These are phyloP conservation scores for Pangasius mekongensis DNA, from an alignment of 2,797 vertebrate species.

Conservation along the genomic window DNA sequence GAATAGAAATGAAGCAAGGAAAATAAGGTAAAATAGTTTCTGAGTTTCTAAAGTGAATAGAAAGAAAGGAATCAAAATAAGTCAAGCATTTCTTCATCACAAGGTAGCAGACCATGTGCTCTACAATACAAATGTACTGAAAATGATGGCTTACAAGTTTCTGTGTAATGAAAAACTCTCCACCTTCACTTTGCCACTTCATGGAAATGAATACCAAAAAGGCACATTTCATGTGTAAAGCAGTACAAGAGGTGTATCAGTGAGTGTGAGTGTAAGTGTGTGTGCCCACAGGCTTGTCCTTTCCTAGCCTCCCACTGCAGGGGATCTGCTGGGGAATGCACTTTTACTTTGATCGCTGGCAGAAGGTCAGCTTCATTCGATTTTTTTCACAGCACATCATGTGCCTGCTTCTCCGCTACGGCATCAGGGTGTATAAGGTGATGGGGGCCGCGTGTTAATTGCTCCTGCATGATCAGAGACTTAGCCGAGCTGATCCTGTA, in stretches of 20 bases:
- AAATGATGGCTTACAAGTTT: slow-evolving; percentile 26
- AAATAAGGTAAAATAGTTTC: slow-evolving; percentile 18
- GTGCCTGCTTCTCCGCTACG: slow-evolving; percentile 4
- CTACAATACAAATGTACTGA: slow-evolving; percentile 32
- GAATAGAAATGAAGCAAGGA: not conserved
- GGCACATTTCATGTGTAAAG: slow-evolving; percentile 49
- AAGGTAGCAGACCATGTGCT: slow-evolving; percentile 4
- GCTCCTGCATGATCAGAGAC: slow-evolving; percentile 36
- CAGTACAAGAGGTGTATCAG: not conserved
- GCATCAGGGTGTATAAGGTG: not conserved
- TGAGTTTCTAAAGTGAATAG: slow-evolving; percentile 35
- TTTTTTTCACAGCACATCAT: slow-evolving; percentile 58
- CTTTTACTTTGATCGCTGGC: slow-evolving; percentile 71
- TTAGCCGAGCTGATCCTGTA: slow-evolving; percentile 24
- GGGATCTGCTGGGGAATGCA: slow-evolving; percentile 4
- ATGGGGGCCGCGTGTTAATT: slow-evolving; percentile 36
- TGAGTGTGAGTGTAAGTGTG: not conserved
- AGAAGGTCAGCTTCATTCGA: slow-evolving; percentile 74
- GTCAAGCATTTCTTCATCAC: slow-evolving; percentile 49
- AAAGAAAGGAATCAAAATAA: slow-evolving; percentile 49
- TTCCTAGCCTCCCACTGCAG: slow-evolving; percentile 19
- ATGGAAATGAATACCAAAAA: slow-evolving; percentile 53
- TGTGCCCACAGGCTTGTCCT: not conserved
- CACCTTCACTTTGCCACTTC: slow-evolving; percentile 50
- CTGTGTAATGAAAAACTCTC: slow-evolving; percentile 52